Percentiles rank a stretch among this genome's conserved stretches.
phyloP scores from a whole-genome alignment of 1,140 invertebrate genomes.

The Rhyacophila brunnea region DNA sequence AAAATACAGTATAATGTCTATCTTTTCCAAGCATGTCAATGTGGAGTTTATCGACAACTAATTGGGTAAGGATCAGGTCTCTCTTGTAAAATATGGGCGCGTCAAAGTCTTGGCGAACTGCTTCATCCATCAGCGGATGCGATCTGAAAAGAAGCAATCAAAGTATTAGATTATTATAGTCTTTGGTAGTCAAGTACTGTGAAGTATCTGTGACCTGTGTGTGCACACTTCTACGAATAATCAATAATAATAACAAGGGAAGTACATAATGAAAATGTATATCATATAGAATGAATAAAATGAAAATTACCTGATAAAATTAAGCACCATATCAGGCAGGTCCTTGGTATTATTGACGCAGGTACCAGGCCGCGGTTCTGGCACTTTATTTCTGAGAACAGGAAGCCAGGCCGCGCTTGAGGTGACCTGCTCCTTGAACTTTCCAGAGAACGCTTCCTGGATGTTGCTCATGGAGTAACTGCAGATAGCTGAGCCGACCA shows the following conservation, averaged over 20 bases:
- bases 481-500: constrained; percentile 86
- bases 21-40: constrained; percentile 62
- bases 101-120: constrained; percentile 76
- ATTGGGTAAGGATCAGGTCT: constrained; percentile 73
- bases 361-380: constrained; percentile 78
- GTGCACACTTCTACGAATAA: too few relatives aligned
- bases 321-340: constrained; percentile 77
- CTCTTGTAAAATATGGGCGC: constrained; percentile 79
- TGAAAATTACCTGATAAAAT: constrained; percentile 73
- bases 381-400: constrained; percentile 68
- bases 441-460: constrained; percentile 78
- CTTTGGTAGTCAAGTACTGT: too few relatives aligned
- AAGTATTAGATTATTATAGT: too few relatives aligned
- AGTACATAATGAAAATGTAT: too few relatives aligned
- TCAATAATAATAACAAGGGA: too few relatives aligned
- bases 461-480: constrained; percentile 82
- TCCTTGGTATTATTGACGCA: constrained; percentile 82
- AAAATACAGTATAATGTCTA: constrained; percentile 74
- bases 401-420: constrained; percentile 74
- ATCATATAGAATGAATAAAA: too few relatives aligned
- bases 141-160: constrained; percentile 55
- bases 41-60: constrained; percentile 73
- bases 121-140: constrained; percentile 89
- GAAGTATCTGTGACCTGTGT: too few relatives aligned
- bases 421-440: constrained; percentile 87